Evolutionary conservation across 2,888 invertebrate genomes (phyloP).

Genomic region (Agriopis marginaria): DNA sequence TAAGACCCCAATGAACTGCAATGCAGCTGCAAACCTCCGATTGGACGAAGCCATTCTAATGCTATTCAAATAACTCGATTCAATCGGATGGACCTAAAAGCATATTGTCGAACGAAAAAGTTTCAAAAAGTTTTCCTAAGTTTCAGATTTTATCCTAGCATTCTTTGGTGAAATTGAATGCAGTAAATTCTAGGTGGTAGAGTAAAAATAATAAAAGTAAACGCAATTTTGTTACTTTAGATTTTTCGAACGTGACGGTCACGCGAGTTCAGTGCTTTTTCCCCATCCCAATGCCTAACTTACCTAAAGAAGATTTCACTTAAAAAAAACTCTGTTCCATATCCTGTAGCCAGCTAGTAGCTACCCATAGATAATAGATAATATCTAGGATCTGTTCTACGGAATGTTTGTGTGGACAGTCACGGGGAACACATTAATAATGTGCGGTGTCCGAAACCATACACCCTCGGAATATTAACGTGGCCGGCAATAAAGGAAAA

Average conservation of each 20-base stretch:
- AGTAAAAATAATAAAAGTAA: no score
- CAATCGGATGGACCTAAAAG: constrained; percentile 18
- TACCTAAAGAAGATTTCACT: no score
- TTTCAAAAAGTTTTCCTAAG: not conserved
- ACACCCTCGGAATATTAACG: constrained; percentile 49
- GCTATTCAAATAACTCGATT: constrained; percentile 42
- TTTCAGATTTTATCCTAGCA: not conserved
- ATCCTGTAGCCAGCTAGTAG: not conserved
- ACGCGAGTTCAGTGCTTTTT: no score
- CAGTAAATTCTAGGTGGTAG: no score
- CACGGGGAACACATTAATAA: constrained; percentile 57
- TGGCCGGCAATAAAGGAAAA: constrained; percentile 44
- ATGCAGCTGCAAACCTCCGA: constrained; percentile 49
- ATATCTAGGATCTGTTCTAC: constrained; percentile 27
- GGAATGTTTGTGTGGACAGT: constrained; percentile 42
- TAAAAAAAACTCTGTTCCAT: not conserved
- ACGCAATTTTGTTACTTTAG: no score
- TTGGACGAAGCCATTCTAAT: constrained; percentile 43
- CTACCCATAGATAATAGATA: not conserved
- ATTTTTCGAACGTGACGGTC: no score
- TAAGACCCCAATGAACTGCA: constrained; percentile 56
- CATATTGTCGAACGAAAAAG: not conserved
- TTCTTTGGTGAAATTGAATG: no score
- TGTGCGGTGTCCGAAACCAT: constrained; percentile 53
- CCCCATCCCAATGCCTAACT: no score